Percentiles rank a stretch among this genome's conserved stretches.
These are phyloP conservation scores for Digitonthophagus gazella DNA, from an alignment of 2,888 invertebrate species.

Conservation along the genomic window DNA sequence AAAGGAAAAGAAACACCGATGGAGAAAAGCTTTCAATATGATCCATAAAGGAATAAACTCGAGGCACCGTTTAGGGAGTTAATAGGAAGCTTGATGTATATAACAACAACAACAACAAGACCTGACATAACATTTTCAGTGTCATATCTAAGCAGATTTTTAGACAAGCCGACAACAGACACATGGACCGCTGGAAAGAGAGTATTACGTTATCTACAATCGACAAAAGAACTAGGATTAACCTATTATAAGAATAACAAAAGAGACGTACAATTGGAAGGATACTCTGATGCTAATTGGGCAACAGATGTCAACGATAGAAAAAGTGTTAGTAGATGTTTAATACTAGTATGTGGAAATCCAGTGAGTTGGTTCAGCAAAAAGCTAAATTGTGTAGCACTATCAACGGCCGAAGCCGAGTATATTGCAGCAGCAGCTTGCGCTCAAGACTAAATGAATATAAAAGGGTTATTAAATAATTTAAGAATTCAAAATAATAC, in stretches of 20 bases:
- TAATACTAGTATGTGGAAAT: background rate
- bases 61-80: background rate
- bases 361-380: conserved; percentile 3
- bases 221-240: background rate
- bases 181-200: background rate
- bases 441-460: conserved; percentile 7
- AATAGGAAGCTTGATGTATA: background rate
- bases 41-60: background rate
- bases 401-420: background rate
- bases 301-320: background rate
- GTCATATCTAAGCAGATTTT: background rate
- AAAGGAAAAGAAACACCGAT: conserved; percentile 2
- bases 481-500: conserved; percentile 3
- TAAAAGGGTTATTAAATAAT: conserved; percentile 9
- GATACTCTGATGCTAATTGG: background rate
- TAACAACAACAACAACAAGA: background rate
- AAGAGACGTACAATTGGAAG: background rate
- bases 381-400: conserved; percentile 5
- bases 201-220: conserved; percentile 1
- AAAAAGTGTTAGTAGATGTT: conserved; percentile 1
- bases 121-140: conserved; percentile 6
- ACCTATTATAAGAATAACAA: background rate
- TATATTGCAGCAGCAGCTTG: conserved; percentile 16
- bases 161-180: background rate
- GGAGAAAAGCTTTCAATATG: conserved; percentile 2